These are phyloP conservation scores for Myotis davidii DNA, from an alignment of 2,113 vertebrate species.

Conservation along the genomic window DNA sequence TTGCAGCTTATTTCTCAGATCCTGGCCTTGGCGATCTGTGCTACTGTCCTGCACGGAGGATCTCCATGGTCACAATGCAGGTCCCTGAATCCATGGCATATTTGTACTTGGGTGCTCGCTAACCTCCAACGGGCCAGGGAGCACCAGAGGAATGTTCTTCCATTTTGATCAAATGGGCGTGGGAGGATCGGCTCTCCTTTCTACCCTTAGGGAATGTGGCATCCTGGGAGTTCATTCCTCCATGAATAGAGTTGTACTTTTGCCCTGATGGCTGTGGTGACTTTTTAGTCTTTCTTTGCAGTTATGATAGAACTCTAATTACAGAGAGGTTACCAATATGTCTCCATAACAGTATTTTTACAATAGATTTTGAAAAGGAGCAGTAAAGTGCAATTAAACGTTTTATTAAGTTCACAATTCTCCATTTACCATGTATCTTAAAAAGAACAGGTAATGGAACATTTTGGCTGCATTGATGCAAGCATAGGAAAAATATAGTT, in stretches of 20 bases:
- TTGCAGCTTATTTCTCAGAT: constrained; percentile 35
- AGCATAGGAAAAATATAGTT: constrained; percentile 59
- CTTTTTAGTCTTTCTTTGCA: neutral
- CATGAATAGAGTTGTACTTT: neutral
- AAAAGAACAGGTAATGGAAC: constrained; percentile 42
- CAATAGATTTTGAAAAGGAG: constrained; percentile 11
- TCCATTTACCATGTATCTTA: constrained; percentile 23
- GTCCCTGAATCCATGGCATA: neutral
- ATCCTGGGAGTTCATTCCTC: neutral
- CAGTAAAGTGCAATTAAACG: neutral
- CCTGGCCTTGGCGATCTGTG: neutral
- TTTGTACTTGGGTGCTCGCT: neutral
- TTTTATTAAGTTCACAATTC: neutral
- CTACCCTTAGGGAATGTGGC: neutral
- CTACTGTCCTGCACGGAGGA: neutral
- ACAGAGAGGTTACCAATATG: neutral
- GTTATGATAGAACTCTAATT: neutral
- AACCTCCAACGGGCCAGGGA: neutral
- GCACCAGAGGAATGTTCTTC: neutral
- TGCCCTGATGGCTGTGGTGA: neutral
- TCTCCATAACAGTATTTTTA: neutral
- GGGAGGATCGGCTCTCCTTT: neutral
- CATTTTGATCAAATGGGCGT: neutral
- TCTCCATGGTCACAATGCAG: neutral
- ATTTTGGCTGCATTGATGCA: constrained; percentile 3